Percentiles rank a stretch among this genome's conserved stretches.
These are phyloP conservation scores for Pammene fasciana DNA, from an alignment of 2,888 invertebrate species.

Conservation along the genomic window DNA sequence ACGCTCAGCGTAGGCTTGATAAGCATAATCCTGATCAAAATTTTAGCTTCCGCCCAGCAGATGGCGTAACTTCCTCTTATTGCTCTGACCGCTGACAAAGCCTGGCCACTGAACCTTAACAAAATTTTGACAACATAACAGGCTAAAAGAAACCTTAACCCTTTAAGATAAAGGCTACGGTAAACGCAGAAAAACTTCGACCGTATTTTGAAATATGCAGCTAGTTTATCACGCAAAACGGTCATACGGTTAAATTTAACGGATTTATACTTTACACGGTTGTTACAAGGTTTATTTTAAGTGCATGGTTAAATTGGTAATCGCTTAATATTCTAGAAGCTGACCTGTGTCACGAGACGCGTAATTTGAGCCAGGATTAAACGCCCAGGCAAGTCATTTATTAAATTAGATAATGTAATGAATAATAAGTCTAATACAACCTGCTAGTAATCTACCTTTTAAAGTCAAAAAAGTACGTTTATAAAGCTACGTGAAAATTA, in stretches of 20 bases:
- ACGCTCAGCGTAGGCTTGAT: conserved; percentile 28
- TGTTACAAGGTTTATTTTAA: conserved; percentile 1
- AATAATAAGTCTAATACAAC: too few relatives aligned
- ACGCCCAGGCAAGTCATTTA: conserved; percentile 28
- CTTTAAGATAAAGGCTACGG: not conserved
- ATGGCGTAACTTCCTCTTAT: conserved; percentile 39
- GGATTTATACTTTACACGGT: conserved; percentile 4
- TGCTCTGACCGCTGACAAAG: conserved; percentile 39
- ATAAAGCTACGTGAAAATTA: too few relatives aligned
- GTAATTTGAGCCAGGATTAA: conserved; percentile 31
- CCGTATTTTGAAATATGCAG: conserved; percentile 37
- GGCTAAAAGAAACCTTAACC: not conserved
- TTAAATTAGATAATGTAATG: conserved; percentile 36
- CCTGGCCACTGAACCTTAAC: conserved; percentile 29
- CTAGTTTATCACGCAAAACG: conserved; percentile 36
- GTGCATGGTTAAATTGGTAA: conserved; percentile 16
- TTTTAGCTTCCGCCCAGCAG: conserved; percentile 36
- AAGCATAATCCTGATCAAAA: conserved; percentile 40
- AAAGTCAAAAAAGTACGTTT: too few relatives aligned
- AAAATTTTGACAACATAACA: not conserved
- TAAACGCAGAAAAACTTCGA: conserved; percentile 13
- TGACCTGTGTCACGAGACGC: conserved; percentile 32
- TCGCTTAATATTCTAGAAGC: conserved; percentile 36
- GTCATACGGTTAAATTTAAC: not conserved
- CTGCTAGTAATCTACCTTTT: too few relatives aligned